Conservation (phyloP, 92 coral and sea anemone genomes). For the Montipora capitata region DNA sequence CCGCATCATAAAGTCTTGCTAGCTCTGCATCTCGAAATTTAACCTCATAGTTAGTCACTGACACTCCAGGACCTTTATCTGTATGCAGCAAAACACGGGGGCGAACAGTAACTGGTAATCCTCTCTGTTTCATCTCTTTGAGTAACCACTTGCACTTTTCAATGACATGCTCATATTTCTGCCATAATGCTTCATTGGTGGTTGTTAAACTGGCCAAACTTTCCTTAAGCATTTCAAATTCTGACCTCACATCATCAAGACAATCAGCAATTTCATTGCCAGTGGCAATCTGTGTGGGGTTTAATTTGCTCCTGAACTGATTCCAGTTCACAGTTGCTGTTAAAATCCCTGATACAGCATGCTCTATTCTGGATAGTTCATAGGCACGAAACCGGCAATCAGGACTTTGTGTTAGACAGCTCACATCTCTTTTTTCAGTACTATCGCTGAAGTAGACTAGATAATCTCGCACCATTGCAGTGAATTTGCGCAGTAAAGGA, state of each 20-base stretch:
- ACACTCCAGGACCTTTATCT: conserved; percentile 68
- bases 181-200: conserved; percentile 44
- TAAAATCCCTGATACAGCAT: conserved; percentile 43
- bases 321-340: conserved; percentile 30
- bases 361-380: conserved; percentile 37
- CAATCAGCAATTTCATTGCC: conserved; percentile 41
- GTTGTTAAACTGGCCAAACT: conserved; percentile 22
- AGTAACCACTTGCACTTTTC: conserved; percentile 28
- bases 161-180: conserved; percentile 18
- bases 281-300: conserved; percentile 25
- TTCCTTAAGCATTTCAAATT: conserved; percentile 42
- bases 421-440: conserved; percentile 43
- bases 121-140: conserved; percentile 22
- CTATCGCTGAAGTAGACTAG: conserved; percentile 38
- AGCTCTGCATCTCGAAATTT: conserved; percentile 64
- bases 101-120: conserved; percentile 39
- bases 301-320: conserved; percentile 16
- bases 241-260: conserved; percentile 25
- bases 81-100: conserved; percentile 51
- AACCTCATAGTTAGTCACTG: conserved; percentile 62
- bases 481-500: conserved; percentile 47
- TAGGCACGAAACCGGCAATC: conserved; percentile 34
- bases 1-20: conserved; percentile 31
- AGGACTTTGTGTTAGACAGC: conserved; percentile 22
- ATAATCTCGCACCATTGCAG: conserved; percentile 43